Conservation (phyloP, 2,113 vertebrate species). For the Okapia johnstoni region DNA sequence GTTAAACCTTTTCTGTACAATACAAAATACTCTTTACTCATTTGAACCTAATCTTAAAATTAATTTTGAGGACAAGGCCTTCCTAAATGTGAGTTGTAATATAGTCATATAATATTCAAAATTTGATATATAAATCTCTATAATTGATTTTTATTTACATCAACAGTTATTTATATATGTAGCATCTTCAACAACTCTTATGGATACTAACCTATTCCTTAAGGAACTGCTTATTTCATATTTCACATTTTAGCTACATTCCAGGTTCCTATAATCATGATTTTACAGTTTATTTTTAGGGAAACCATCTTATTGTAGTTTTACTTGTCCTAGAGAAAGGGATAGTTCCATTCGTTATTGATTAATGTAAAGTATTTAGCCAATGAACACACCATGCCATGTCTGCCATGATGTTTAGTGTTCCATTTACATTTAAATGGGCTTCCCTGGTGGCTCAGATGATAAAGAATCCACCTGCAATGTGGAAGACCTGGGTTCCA, state of each 20-base stretch:
- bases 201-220: neutral
- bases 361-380: neutral
- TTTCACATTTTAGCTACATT: neutral
- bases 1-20: neutral
- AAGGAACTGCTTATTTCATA: neutral
- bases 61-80: neutral
- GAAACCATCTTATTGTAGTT: neutral
- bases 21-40: neutral
- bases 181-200: neutral
- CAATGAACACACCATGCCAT: neutral
- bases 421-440: neutral
- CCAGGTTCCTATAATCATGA: neutral
- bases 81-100: neutral
- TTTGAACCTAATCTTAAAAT: neutral
- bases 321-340: neutral
- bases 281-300: neutral
- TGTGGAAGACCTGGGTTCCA: no score
- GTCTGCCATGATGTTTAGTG: neutral
- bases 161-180: neutral
- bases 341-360: neutral
- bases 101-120: neutral
- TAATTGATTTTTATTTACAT: neutral
- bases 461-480: neutral
- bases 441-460: neutral
- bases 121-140: neutral